Evolutionary conservation across 2,113 vertebrate genomes (phyloP).

Genomic region (Elephantulus edwardii): DNA sequence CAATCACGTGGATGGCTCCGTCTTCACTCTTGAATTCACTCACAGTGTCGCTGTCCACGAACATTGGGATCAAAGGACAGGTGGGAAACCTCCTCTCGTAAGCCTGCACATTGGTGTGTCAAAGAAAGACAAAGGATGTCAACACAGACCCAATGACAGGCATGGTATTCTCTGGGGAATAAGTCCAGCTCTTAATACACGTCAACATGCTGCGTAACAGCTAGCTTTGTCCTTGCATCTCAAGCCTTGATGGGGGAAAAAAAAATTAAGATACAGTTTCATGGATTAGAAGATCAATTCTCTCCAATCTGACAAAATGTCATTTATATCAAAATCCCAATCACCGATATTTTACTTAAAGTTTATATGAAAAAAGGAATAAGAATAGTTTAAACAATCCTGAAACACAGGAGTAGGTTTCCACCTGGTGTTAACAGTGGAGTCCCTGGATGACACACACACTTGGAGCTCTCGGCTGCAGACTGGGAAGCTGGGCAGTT

Average conservation of each 20-base stretch:
- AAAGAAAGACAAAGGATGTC: not conserved
- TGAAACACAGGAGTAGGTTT: not conserved
- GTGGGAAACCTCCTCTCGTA: slow-evolving; percentile 96
- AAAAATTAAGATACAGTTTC: fast-evolving
- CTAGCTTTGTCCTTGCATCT: not conserved
- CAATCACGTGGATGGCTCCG: slow-evolving; percentile 85
- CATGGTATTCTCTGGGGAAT: fast-evolving
- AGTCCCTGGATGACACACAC: not conserved
- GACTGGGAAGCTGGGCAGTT: not conserved
- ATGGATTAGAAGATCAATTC: not conserved
- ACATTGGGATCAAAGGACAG: slow-evolving; percentile 95
- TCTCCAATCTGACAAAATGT: not conserved
- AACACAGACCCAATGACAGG: not conserved
- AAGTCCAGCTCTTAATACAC: not conserved
- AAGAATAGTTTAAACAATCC: not conserved
- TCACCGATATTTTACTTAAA: not conserved
- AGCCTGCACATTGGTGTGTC: slow-evolving; percentile 82
- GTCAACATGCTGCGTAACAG: not conserved
- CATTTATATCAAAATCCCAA: not conserved
- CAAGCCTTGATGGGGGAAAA: not conserved
- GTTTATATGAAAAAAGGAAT: not conserved
- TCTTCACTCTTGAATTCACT: slow-evolving; percentile 91
- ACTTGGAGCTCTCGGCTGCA: not conserved
- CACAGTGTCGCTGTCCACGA: slow-evolving; percentile 93
- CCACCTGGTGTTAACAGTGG: too few relatives aligned